Percentiles rank a stretch among this genome's conserved stretches.
Evolutionary conservation across 2,113 vertebrate species (phyloP).

Genomic region (Osmerus mordax): DNA sequence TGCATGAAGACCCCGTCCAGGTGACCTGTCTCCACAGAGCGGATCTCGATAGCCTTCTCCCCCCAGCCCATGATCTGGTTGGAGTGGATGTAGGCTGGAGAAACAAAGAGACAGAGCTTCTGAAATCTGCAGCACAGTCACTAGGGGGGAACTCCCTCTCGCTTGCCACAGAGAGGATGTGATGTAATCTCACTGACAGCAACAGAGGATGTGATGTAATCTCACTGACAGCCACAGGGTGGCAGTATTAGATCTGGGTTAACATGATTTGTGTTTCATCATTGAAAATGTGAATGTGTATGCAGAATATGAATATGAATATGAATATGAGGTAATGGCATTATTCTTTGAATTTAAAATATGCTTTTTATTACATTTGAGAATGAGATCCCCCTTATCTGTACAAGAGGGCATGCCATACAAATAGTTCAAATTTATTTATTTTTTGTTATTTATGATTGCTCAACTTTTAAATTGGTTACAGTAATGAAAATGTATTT

Average conservation of each 20-base stretch:
- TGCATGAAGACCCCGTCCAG: slow-evolving; percentile 99
- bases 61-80: slow-evolving; percentile 99
- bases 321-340: too few relatives aligned
- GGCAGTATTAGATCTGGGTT: neutral
- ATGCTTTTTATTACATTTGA: too few relatives aligned
- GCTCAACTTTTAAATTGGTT: too few relatives aligned
- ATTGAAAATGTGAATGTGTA: too few relatives aligned
- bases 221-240: slow-evolving; percentile 1
- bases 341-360: too few relatives aligned
- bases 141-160: neutral
- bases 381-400: too few relatives aligned
- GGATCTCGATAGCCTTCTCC: slow-evolving; percentile 99
- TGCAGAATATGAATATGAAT: too few relatives aligned
- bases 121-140: neutral
- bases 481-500: too few relatives aligned
- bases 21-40: slow-evolving; percentile 97
- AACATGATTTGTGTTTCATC: too few relatives aligned
- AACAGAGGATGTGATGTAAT: slow-evolving; percentile 20
- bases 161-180: slow-evolving; percentile 4
- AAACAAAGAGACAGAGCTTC: neutral
- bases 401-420: too few relatives aligned
- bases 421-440: too few relatives aligned
- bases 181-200: slow-evolving; percentile 2
- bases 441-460: too few relatives aligned
- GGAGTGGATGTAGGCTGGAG: slow-evolving; percentile 97